Conservation (phyloP, 2,797 vertebrate species). For the Iguana delicatissima region DNA sequence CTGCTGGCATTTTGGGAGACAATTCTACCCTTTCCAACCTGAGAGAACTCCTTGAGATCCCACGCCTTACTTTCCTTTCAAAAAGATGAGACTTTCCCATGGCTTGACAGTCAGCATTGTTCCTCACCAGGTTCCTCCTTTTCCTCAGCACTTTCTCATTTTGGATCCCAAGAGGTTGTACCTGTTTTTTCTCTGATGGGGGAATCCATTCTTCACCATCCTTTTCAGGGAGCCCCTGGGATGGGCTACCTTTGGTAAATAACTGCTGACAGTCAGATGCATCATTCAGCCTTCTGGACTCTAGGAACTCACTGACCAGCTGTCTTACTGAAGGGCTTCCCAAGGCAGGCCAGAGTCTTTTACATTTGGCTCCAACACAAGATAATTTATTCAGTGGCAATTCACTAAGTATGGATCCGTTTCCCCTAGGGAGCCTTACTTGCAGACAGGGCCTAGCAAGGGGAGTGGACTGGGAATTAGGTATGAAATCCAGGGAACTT, state of each 20-base stretch:
- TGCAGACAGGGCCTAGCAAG: constrained; percentile 64
- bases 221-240: constrained; percentile 27
- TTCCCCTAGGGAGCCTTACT: constrained; percentile 43
- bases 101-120: background rate
- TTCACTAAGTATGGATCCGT: constrained; percentile 11
- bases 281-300: constrained; percentile 30
- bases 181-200: constrained; percentile 63
- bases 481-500: constrained; percentile 71
- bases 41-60: background rate
- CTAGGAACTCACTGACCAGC: constrained; percentile 36
- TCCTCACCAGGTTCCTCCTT: background rate
- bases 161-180: constrained; percentile 22
- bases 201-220: constrained; percentile 61
- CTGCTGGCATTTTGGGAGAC: constrained; percentile 22
- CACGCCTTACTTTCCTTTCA: constrained; percentile 50
- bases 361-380: constrained; percentile 58
- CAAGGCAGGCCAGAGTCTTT: constrained; percentile 57
- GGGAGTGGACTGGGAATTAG: constrained; percentile 82
- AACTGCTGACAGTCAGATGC: constrained; percentile 29
- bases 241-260: background rate
- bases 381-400: constrained; percentile 57
- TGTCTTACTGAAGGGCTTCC: constrained; percentile 63
- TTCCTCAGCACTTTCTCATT: constrained; percentile 15
- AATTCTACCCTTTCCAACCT: constrained; percentile 39
- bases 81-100: background rate